phyloP scores from a whole-genome alignment of 2,888 invertebrate species.

The Teleogryllus oceanicus region DNA sequence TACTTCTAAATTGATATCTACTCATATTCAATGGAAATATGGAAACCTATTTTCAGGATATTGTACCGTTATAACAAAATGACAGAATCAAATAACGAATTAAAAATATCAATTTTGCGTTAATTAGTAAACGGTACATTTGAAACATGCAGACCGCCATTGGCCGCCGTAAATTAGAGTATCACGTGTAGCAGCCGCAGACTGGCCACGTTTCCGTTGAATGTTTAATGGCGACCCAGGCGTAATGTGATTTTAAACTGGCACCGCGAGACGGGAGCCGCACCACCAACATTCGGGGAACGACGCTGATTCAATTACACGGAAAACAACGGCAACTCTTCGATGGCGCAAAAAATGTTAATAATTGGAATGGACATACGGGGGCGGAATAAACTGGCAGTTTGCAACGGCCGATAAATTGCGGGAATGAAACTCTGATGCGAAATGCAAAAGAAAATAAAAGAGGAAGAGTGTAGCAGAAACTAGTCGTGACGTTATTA shows the following conservation, averaged over 20 bases:
- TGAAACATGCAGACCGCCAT: not conserved
- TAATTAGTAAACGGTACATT: not conserved
- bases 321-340: not conserved
- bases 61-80: too few species aligned
- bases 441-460: not conserved
- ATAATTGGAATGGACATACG: not conserved
- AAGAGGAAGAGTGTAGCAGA: not conserved
- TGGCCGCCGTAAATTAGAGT: too few species aligned
- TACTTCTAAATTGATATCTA: too few species aligned
- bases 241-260: slow-evolving; percentile 9
- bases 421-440: not conserved
- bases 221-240: not conserved
- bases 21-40: too few species aligned
- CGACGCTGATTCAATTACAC: not conserved
- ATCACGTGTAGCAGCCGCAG: not conserved
- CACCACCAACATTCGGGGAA: not conserved
- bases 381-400: not conserved
- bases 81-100: not conserved
- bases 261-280: not conserved
- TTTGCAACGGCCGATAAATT: not conserved
- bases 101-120: not conserved
- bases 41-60: too few species aligned
- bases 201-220: not conserved
- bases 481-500: not conserved
- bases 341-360: not conserved